Evolutionary conservation across 2,797 vertebrate genomes (phyloP).

Genomic region (Siniperca obscura): DNA sequence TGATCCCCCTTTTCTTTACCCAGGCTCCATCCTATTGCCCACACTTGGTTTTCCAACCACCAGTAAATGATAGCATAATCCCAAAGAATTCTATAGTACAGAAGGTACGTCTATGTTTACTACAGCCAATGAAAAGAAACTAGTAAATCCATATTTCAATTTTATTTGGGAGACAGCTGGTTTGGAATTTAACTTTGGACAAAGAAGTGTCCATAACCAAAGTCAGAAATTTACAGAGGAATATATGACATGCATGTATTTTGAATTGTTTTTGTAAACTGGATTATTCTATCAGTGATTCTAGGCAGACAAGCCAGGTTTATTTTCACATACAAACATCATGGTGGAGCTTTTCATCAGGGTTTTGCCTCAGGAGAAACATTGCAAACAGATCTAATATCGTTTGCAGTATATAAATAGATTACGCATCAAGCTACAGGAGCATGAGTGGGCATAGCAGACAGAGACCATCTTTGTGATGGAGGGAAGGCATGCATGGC

Average conservation of each 20-base stretch:
- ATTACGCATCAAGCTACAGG: conserved; percentile 50
- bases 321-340: conserved; percentile 22
- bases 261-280: not conserved
- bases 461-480: conserved; percentile 43
- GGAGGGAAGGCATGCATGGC: conserved; percentile 62
- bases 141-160: not conserved
- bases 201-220: not conserved
- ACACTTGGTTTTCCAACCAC: too few relatives aligned
- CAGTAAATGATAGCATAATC: not conserved
- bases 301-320: not conserved
- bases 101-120: not conserved
- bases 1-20: too few relatives aligned
- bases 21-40: too few relatives aligned
- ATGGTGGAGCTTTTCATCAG: conserved; percentile 17
- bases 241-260: not conserved
- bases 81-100: not conserved
- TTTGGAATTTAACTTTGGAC: not conserved
- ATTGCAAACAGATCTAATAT: conserved; percentile 40
- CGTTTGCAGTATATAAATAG: conserved; percentile 50
- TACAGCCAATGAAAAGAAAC: not conserved
- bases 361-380: conserved; percentile 17
- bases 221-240: not conserved
- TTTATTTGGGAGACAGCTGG: not conserved
- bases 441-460: conserved; percentile 47
- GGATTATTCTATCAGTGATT: not conserved